Evolutionary conservation across 2,888 invertebrate species (phyloP).

Genomic region (Pseudolycoriella hygida): DNA sequence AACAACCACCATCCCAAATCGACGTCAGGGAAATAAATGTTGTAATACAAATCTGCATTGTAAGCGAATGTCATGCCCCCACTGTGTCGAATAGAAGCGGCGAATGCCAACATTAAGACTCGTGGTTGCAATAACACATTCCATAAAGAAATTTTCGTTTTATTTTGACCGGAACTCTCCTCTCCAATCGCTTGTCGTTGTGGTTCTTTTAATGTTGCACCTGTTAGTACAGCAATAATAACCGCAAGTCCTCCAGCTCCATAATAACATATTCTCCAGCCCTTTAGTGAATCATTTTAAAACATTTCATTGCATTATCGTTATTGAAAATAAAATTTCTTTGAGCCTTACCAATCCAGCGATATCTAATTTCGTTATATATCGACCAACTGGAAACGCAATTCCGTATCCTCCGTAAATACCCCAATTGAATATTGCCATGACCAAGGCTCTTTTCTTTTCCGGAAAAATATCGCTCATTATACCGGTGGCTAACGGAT

Average conservation of each 20-base stretch:
- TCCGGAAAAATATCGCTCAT: constrained; percentile 67
- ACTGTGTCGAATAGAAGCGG: constrained; percentile 77
- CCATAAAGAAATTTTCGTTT: constrained; percentile 46
- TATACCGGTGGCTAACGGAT: constrained; percentile 71
- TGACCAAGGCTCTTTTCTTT: constrained; percentile 66
- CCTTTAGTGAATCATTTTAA: constrained; percentile 27
- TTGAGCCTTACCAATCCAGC: constrained; percentile 46
- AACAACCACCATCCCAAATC: constrained; percentile 84
- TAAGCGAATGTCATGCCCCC: constrained; percentile 85
- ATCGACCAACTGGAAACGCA: constrained; percentile 80
- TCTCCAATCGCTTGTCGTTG: constrained; percentile 58
- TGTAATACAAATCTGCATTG: constrained; percentile 78
- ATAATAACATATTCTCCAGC: constrained; percentile 72
- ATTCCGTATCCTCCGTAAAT: constrained; percentile 89
- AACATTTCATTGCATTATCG: not conserved
- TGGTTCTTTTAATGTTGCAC: constrained; percentile 60
- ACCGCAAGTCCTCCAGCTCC: constrained; percentile 61
- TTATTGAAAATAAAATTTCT: not conserved
- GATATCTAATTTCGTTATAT: constrained; percentile 54
- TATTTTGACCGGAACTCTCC: constrained; percentile 32
- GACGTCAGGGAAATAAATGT: constrained; percentile 73
- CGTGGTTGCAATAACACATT: constrained; percentile 60
- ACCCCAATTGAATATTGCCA: constrained; percentile 91
- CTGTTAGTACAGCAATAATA: constrained; percentile 50
- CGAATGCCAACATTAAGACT: constrained; percentile 59